Evolutionary conservation across 2,797 vertebrate genomes (phyloP), one percentile per base, ranked within the genome.

Genomic region (Crossoptilon crossoptilon): DNA sequence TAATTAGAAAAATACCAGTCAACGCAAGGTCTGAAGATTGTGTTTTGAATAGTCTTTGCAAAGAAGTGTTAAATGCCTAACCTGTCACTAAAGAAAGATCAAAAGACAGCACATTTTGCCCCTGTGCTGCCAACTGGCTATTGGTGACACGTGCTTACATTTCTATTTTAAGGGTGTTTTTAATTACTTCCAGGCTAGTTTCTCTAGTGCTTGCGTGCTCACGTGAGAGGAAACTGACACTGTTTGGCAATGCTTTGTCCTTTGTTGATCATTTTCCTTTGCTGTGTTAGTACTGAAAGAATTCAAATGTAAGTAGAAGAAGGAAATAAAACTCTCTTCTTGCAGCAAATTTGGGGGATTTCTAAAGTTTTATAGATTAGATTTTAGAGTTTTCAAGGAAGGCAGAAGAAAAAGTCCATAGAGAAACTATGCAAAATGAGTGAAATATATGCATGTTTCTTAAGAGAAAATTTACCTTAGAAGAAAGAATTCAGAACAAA

Each of bases 131-230:
- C 66, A 91, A 67, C 70, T 88, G 85, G 79, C 73, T 58, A 21
- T 89, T 68, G 64, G 44, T 9, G 33, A 35, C 0, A 2, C 0
- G 0, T 71, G 41, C 69, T 84, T 87, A 26, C 5, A 1, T 59
- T 88, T 82, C 89, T 93, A 53, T 88, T 95, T 92, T 92, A 51
- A 46, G 83, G 29, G 64, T 88, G 74, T 78, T 93, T 91, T 94
- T 80, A 94, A 95, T 96, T 91, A 84, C 85, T 93, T 93, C 92
- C 87, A 78, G 68, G 48, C 88, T 88, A 73, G 4, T 94, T 94
- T 75, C 49, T 82, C 23, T 39, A 29, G 49, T 55, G n/a, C 68
- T 88, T 79, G 29, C 48, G 43, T 64, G 72, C 70, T 90, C 80
- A 68, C 2, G 0, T 86, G 89, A 93, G 80, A 92, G 92, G 92